These are phyloP conservation scores for Drosophila willistoni DNA, from an alignment of 1,140 invertebrate species.

Conservation along the genomic window DNA sequence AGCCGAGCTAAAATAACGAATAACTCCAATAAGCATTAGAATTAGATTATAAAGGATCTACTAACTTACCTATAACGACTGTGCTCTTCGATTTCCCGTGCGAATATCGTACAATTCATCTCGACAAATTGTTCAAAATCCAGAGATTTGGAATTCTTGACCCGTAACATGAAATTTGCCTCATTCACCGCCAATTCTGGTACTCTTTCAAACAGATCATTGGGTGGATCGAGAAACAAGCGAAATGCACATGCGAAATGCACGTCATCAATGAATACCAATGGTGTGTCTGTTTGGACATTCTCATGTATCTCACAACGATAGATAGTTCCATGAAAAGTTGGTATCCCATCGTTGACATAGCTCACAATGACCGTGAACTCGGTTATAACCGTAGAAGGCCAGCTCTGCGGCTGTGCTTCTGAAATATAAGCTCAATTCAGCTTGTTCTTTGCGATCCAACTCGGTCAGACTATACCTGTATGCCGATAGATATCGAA, in stretches of 20 bases:
- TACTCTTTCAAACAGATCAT: constrained; percentile 94
- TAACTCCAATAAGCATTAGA: too few species aligned
- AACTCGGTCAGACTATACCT: constrained; percentile 90
- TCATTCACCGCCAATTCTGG: constrained; percentile 95
- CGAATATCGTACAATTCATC: constrained; percentile 93
- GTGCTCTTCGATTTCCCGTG: constrained; percentile 90
- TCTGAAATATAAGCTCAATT: constrained; percentile 94
- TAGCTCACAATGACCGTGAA: constrained; percentile 97
- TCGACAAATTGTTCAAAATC: constrained; percentile 93
- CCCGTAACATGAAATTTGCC: constrained; percentile 94
- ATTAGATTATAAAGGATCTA: too few species aligned
- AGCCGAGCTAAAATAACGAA: constrained; percentile 85
- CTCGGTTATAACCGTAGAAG: constrained; percentile 92
- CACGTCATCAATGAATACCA: constrained; percentile 92
- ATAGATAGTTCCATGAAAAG: constrained; percentile 91
- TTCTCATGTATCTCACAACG: constrained; percentile 96
- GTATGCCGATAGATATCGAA: constrained; percentile 91
- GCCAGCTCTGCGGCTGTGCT: constrained; percentile 88
- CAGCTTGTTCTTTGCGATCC: constrained; percentile 91
- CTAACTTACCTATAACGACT: constrained; percentile 67
- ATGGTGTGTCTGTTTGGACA: constrained; percentile 93
- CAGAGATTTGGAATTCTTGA: constrained; percentile 91
- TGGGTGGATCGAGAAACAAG: constrained; percentile 91
- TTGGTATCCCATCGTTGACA: constrained; percentile 96
- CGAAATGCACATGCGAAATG: constrained; percentile 94